Conservation (phyloP, 2,797 vertebrate genomes). For the Lacerta viridis region DNA sequence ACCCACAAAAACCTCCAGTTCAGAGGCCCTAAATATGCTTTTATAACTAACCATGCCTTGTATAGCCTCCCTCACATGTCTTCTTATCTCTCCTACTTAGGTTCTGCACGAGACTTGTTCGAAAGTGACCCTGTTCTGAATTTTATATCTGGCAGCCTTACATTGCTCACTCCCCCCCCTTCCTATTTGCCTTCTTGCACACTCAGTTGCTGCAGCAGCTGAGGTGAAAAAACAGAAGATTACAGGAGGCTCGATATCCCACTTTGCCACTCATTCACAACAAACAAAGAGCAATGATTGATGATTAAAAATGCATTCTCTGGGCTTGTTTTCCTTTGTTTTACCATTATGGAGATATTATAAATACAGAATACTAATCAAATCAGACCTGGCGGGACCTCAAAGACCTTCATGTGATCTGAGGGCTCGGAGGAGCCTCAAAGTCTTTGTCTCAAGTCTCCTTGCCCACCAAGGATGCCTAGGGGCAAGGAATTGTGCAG, state of each 20-base stretch:
- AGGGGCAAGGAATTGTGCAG: background rate
- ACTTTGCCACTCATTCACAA: constrained; percentile 84
- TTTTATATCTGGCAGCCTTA: constrained; percentile 80
- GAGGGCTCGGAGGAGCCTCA: constrained; percentile 65
- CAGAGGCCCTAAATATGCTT: too few relatives aligned
- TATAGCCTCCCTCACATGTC: background rate
- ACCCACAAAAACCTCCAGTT: too few relatives aligned
- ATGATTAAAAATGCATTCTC: constrained; percentile 90
- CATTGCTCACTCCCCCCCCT: constrained; percentile 78
- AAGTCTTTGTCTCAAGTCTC: constrained; percentile 48
- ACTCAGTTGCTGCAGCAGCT: constrained; percentile 73
- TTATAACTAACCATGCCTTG: background rate
- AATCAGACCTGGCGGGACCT: constrained; percentile 83
- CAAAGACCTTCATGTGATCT: constrained; percentile 77
- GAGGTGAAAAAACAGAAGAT: constrained; percentile 85
- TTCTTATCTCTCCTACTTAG: constrained; percentile 29
- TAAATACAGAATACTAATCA: constrained; percentile 88
- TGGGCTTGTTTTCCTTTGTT: constrained; percentile 88
- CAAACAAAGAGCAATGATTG: constrained; percentile 90
- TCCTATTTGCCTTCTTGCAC: constrained; percentile 84
- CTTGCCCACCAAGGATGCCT: background rate
- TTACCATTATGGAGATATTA: constrained; percentile 88
- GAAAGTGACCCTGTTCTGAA: constrained; percentile 72
- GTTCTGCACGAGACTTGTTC: constrained; percentile 46
- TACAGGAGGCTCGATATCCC: constrained; percentile 85